Evolutionary conservation across 2,888 invertebrate species (phyloP).

Genomic region (Eumerus sabulonum): DNA sequence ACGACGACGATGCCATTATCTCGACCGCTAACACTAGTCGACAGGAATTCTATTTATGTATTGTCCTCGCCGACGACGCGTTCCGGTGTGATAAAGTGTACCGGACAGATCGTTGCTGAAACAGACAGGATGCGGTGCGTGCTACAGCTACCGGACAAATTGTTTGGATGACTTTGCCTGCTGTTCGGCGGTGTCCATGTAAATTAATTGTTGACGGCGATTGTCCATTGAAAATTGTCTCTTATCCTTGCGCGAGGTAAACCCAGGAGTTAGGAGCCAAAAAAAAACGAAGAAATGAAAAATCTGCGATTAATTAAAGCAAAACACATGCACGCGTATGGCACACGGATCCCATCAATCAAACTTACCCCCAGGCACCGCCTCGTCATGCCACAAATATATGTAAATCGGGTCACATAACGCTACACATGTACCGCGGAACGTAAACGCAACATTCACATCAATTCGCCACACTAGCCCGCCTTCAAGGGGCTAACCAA

Average conservation of each 20-base stretch:
- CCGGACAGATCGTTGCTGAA: not conserved
- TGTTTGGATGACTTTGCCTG: not conserved
- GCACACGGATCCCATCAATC: slow-evolving; percentile 58
- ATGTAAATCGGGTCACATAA: slow-evolving; percentile 47
- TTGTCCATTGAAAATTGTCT: too few species aligned
- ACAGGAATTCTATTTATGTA: slow-evolving; percentile 45
- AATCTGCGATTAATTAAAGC: slow-evolving; percentile 62
- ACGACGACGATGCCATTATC: slow-evolving; percentile 36
- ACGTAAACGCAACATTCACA: slow-evolving; percentile 59
- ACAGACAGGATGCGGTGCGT: too few species aligned
- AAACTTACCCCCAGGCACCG: slow-evolving; percentile 23
- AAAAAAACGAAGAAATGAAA: slow-evolving; percentile 15
- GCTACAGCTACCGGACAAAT: not conserved
- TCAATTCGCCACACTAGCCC: slow-evolving; percentile 36
- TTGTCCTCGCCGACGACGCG: slow-evolving; percentile 14
- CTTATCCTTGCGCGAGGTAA: too few species aligned
- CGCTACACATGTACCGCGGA: slow-evolving; percentile 21
- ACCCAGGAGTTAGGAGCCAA: too few species aligned
- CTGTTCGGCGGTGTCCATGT: too few species aligned
- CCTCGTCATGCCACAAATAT: slow-evolving; percentile 33
- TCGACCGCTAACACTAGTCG: slow-evolving; percentile 34
- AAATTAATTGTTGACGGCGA: too few species aligned
- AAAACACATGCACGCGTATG: slow-evolving; percentile 41
- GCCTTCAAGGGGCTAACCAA: too few species aligned
- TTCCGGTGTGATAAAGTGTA: not conserved